These are phyloP conservation scores for Nezara viridula DNA, from an alignment of 2,888 invertebrate species.

Conservation along the genomic window DNA sequence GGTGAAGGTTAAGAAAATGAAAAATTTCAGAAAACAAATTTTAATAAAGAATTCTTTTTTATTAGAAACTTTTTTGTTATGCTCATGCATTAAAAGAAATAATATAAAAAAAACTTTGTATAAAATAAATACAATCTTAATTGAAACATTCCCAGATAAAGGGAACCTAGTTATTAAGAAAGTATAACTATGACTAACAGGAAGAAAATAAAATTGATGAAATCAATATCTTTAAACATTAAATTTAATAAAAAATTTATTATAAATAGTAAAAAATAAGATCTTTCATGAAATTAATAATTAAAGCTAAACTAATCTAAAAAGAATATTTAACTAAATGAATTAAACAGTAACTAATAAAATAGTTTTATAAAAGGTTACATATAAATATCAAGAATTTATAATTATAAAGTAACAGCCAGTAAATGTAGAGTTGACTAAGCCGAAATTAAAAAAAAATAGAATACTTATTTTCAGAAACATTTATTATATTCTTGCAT, in stretches of 20 bases:
- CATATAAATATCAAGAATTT: too few species aligned
- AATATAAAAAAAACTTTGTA: background rate
- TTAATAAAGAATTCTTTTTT: background rate
- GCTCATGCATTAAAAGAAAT: background rate
- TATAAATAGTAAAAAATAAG: background rate
- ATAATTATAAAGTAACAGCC: too few species aligned
- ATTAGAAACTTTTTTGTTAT: background rate
- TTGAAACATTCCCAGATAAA: background rate
- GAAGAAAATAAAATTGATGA: background rate
- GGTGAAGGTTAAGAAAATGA: too few species aligned
- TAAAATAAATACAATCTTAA: background rate
- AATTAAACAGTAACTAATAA: too few species aligned
- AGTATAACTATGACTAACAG: background rate
- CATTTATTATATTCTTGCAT: too few species aligned
- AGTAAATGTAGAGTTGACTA: too few species aligned
- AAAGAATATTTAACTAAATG: background rate
- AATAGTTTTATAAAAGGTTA: too few species aligned
- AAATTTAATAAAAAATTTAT: background rate
- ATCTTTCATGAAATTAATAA: background rate
- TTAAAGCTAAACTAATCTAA: background rate
- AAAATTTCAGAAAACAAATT: too few species aligned
- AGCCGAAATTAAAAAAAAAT: too few species aligned
- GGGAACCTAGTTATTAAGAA: background rate
- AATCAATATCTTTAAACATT: background rate
- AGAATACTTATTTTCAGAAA: too few species aligned